Conservation (phyloP, 1,140 invertebrate species). For the Trichonephila clavipes region DNA sequence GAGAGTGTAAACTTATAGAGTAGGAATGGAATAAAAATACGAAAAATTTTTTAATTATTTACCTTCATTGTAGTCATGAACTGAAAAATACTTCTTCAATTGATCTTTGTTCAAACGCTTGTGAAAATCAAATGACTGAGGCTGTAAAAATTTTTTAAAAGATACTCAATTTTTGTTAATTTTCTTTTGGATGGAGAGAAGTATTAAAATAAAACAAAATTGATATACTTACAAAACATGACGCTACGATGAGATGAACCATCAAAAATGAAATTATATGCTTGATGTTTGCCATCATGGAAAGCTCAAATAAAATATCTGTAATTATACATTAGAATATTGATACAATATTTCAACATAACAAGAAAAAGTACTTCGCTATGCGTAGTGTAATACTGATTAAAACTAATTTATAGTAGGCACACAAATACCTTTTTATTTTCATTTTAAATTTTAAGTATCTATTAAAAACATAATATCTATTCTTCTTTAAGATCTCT, state of each 20-base stretch:
- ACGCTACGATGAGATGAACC: slow-evolving; percentile 32
- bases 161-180: too few relatives aligned
- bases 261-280: background rate
- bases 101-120: slow-evolving; percentile 58
- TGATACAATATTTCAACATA: too few relatives aligned
- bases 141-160: slow-evolving; percentile 24
- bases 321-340: background rate
- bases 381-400: too few relatives aligned
- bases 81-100: slow-evolving; percentile 63
- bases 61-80: slow-evolving; percentile 63
- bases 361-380: too few relatives aligned
- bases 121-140: slow-evolving; percentile 41
- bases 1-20: too few relatives aligned
- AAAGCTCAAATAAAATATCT: background rate
- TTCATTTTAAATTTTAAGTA: too few relatives aligned
- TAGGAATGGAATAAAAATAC: too few relatives aligned
- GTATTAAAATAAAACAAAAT: background rate
- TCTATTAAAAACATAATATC: too few relatives aligned
- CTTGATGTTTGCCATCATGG: background rate
- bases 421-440: too few relatives aligned
- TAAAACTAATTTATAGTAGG: too few relatives aligned
- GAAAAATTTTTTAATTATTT: background rate
- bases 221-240: slow-evolving; percentile 32
- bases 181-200: too few relatives aligned
- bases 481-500: too few relatives aligned